Evolutionary conservation across 2,797 vertebrate species (phyloP), one percentile per base, ranked within the genome.

Genomic region (Pangasius djambal): DNA sequence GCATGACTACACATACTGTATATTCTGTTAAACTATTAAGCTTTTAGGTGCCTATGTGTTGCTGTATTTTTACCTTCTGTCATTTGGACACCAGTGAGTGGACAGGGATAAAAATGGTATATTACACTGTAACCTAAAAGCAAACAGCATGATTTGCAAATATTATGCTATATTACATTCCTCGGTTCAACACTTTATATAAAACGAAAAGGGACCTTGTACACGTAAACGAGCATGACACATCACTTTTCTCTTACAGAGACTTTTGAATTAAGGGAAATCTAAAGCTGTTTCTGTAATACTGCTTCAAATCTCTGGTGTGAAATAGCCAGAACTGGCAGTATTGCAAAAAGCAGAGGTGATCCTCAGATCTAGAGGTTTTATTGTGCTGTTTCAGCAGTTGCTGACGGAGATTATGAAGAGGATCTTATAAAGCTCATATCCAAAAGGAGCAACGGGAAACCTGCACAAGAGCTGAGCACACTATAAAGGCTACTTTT

Each of bases 91-190:
- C 22, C 70, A 86, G 48, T 34, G 20, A 78, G 67, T 88, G 84
- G 69, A 86, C n/a, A 61, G 59, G 69, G 70, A 86, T 31, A 57
- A 57, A 37, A 15, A 69, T 40, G 0, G 4, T 25, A 25, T 78
- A 77, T 70, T 87, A 81, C 34, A 77, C n/a, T 87, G 84, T 72
- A 89, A 52, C 67, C 75, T 52, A 87, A 55, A 88, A 48, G 84
- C 69, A 90, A 91, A 90, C 75, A 86, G 90, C 90, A 90, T 37
- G 87, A 86, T 86, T 91, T 91, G 87, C 84, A 85, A 65, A 72
- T 83, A 74, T 85, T 79, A 85, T 69, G 65, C 63, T 69, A 69
- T 48, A 90, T 72, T 74, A 59, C 52, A 84, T 89, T 81, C 67
- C 81, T 90, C 78, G 57, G 31, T 84, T 79, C n/a, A 55, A 78